Conservation (phyloP, 2,797 vertebrate species). For the Leucoraja ocellata region DNA sequence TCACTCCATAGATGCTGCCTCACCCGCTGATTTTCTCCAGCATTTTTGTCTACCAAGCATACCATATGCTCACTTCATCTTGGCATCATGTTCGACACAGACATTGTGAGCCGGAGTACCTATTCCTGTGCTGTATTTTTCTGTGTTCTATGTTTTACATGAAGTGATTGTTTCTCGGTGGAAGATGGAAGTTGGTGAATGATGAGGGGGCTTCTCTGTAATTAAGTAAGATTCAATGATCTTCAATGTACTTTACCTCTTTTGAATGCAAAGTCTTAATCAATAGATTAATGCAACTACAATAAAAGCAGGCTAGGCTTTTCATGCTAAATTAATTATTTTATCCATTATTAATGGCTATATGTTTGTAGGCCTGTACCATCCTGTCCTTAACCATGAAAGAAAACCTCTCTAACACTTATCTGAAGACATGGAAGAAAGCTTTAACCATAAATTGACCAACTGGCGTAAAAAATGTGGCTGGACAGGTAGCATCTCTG, state of each 20-base stretch:
- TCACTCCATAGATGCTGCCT: no score
- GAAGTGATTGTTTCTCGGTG: background rate
- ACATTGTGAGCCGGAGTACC: no score
- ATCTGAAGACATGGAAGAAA: background rate
- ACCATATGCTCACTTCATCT: no score
- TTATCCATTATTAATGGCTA: background rate
- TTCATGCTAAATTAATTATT: no score
- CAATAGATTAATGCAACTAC: background rate
- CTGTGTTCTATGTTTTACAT: no score
- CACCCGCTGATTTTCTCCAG: no score
- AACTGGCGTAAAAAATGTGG: no score
- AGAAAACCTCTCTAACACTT: background rate
- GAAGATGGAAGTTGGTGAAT: background rate
- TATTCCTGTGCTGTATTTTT: no score
- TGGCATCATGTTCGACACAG: no score
- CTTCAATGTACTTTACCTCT: background rate
- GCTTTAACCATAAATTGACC: background rate
- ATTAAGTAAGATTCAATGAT: background rate
- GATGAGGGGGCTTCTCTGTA: background rate
- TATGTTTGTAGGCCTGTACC: background rate
- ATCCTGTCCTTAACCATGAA: background rate
- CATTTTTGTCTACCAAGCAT: no score
- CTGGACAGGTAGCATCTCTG: no score
- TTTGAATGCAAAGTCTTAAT: background rate
- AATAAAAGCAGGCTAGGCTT: background rate